Conservation (phyloP, 2,113 vertebrate species). For the Oreocharis arfaki region DNA sequence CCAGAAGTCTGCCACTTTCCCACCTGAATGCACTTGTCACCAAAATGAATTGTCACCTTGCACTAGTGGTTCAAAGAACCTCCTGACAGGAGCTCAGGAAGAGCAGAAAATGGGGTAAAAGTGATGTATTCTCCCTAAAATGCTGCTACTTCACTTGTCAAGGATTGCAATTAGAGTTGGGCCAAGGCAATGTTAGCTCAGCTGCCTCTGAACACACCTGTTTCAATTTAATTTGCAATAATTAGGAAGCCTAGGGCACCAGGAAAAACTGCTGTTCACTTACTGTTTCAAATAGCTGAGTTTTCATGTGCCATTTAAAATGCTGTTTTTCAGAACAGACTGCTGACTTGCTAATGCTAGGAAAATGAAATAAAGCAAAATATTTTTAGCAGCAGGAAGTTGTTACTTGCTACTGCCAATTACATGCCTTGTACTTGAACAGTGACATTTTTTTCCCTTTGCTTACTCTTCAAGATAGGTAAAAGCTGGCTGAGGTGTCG, state of each 20-base stretch:
- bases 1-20: not conserved
- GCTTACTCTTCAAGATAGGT: slow-evolving; percentile 55
- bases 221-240: slow-evolving; percentile 54
- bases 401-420: slow-evolving; percentile 66
- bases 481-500: not conserved
- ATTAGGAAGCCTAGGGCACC: slow-evolving; percentile 28
- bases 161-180: slow-evolving; percentile 1
- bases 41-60: not conserved
- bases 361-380: slow-evolving; percentile 59
- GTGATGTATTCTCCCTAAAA: not conserved
- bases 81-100: not conserved
- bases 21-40: not conserved
- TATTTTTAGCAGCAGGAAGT: slow-evolving; percentile 69
- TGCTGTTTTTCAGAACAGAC: slow-evolving; percentile 54
- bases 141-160: not conserved
- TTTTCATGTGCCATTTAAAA: slow-evolving; percentile 60
- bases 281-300: slow-evolving; percentile 29
- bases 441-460: slow-evolving; percentile 17
- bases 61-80: not conserved
- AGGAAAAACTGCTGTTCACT: slow-evolving; percentile 7
- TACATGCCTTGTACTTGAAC: slow-evolving; percentile 52
- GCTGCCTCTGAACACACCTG: slow-evolving; percentile 48
- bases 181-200: slow-evolving; percentile 46
- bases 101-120: not conserved
- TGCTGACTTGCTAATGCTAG: slow-evolving; percentile 62